These are phyloP conservation scores for Lycaon pictus DNA, from an alignment of 2,113 vertebrate genomes.

Conservation along the genomic window DNA sequence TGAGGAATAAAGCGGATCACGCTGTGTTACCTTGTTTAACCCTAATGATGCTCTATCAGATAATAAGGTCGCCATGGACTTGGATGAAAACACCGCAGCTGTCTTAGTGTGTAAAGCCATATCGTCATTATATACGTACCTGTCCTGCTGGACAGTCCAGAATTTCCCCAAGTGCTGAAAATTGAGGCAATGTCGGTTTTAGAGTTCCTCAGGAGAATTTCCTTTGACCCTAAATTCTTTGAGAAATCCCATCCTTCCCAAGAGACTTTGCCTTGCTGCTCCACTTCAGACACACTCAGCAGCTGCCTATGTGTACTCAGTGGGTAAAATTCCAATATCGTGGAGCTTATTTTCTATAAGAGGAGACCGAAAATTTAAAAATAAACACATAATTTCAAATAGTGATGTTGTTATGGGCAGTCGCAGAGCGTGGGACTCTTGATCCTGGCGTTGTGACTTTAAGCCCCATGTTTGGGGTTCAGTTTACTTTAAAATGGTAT, in stretches of 20 bases:
- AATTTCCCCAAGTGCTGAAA: constrained; percentile 22
- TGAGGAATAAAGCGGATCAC: background rate
- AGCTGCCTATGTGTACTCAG: background rate
- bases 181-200: background rate
- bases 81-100: background rate
- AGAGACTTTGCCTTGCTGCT: constrained; percentile 12
- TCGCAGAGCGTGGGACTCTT: background rate
- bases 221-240: constrained; percentile 28
- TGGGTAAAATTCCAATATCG: background rate
- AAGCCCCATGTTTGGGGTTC: background rate
- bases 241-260: background rate
- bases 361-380: background rate
- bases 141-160: background rate
- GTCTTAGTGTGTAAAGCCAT: background rate
- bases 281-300: background rate
- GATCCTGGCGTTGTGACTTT: background rate
- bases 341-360: background rate
- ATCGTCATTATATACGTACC: background rate
- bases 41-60: background rate
- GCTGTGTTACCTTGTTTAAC: background rate
- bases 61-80: background rate
- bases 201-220: background rate
- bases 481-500: background rate
- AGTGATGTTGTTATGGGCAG: background rate
- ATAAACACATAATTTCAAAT: background rate